These are phyloP conservation scores for Meriones psammophilus DNA, from an alignment of 2,797 vertebrate genomes.

Conservation along the genomic window DNA sequence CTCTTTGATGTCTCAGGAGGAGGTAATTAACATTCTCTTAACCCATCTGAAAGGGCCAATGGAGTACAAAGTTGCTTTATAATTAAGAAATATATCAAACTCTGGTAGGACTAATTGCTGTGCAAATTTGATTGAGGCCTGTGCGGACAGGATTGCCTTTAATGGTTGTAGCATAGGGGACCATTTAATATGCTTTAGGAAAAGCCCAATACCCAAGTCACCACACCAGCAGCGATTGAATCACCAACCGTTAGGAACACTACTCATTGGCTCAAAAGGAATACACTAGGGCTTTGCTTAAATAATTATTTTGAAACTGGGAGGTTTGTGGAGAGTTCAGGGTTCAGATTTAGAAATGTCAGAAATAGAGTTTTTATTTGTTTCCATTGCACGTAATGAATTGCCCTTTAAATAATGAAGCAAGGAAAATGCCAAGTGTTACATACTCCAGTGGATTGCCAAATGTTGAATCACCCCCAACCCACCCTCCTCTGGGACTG, in stretches of 20 bases:
- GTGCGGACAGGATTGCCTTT: constrained; percentile 80
- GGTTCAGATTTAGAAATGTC: constrained; percentile 83
- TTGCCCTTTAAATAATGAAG: constrained; percentile 82
- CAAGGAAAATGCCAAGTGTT: constrained; percentile 78
- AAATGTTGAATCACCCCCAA: constrained; percentile 61
- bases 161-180: constrained; percentile 73
- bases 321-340: constrained; percentile 81
- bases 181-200: constrained; percentile 77
- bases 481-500: constrained; percentile 11
- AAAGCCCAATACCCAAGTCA: constrained; percentile 63
- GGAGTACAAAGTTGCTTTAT: constrained; percentile 84
- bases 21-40: constrained; percentile 83
- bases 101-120: constrained; percentile 83
- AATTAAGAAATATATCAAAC: constrained; percentile 85
- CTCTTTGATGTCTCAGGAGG: constrained; percentile 79
- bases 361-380: constrained; percentile 85
- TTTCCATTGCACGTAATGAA: constrained; percentile 81
- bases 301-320: constrained; percentile 82
- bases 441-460: constrained; percentile 60
- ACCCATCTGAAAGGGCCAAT: constrained; percentile 81
- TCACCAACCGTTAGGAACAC: constrained; percentile 67
- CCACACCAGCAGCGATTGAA: background rate
- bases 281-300: constrained; percentile 77
- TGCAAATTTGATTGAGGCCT: constrained; percentile 83
- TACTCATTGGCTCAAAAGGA: constrained; percentile 36